Base-by-base conservation (phyloP, 2,113 vertebrate species). In the Corythoichthys intestinalis region DNA sequence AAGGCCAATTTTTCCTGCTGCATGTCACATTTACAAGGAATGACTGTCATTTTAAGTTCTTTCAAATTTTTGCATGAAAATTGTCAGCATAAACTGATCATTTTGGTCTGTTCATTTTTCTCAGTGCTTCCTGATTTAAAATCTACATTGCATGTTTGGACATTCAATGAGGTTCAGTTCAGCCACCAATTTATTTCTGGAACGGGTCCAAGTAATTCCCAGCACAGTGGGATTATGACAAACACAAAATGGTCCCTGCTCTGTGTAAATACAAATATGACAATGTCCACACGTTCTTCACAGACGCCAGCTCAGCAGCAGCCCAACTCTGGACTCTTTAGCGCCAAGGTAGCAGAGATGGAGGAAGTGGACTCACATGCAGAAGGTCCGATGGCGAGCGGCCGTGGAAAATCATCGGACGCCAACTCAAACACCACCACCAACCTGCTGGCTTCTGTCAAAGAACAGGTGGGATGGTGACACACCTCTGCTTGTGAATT, bases 361-460 rank as follows among this genome's bases (percentile, higher is more conserved):
- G 87, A 88, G 75, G 87, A 85, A 35, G 80, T 80, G 50, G 84
- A 78, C 37, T 67, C 70, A 10, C 84, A 85, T 49, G 85, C 79
- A 68, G 81, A 85, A 11, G 82, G 80, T 69, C 77, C 79, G 47
- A 28, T 82, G 82, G 73, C 17, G 7, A 80, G 80, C 10, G 70
- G 69, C 58, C 78, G 46, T 5, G 17, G 81, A 68, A 76, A 72
- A 38, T 70, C 11, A 47, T 14, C 17, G 2, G 70, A 72, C 46
- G 13, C 61, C 66, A 70, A 50, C 71, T 66, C 75, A 58, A 85
- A 72, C 72, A 82, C 76, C 50, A 88, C 89, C 65, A 87, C 20
- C 72, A 90, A 83, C 77, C 85, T 91, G 37, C 74, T 91, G 79
- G 88, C 88, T 6, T 89, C 88, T 13, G 89, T 91, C 71, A 91